Evolutionary conservation across 2,797 vertebrate genomes (phyloP).

Genomic region (Xiphophorus birchmanni): DNA sequence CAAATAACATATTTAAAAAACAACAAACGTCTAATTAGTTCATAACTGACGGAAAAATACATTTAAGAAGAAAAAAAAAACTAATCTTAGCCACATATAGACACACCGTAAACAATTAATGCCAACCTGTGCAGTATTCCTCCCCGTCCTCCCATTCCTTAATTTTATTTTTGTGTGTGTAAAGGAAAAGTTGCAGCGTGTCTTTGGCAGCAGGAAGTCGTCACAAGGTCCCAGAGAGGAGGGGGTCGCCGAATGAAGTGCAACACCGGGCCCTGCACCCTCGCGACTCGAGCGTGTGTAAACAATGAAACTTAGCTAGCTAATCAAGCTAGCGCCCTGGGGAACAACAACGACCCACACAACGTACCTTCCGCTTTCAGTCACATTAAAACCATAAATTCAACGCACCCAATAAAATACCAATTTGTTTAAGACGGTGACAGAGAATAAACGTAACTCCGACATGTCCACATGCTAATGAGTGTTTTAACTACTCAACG

Average conservation of each 20-base stretch:
- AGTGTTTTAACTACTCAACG: slow-evolving; percentile 27
- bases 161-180: background rate
- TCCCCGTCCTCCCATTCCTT: background rate
- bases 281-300: slow-evolving; percentile 72
- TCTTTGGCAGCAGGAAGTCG: background rate
- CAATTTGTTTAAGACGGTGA: background rate
- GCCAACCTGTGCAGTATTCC: background rate
- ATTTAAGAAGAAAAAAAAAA: no score
- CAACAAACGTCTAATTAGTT: background rate
- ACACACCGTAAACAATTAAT: background rate
- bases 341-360: slow-evolving; percentile 14
- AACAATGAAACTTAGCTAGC: slow-evolving; percentile 80
- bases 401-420: fast-evolving
- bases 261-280: slow-evolving; percentile 36
- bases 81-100: background rate
- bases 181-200: background rate
- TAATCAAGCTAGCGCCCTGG: slow-evolving; percentile 74
- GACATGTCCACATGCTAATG: slow-evolving; percentile 4
- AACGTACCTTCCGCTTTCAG: background rate
- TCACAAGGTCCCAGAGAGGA: background rate
- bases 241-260: background rate
- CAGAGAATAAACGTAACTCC: background rate
- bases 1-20: background rate
- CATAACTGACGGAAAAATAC: background rate
- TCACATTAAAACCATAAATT: background rate